Evolutionary conservation across 2,888 invertebrate species (phyloP).

Genomic region (Thecocarcelia acutangulata): DNA sequence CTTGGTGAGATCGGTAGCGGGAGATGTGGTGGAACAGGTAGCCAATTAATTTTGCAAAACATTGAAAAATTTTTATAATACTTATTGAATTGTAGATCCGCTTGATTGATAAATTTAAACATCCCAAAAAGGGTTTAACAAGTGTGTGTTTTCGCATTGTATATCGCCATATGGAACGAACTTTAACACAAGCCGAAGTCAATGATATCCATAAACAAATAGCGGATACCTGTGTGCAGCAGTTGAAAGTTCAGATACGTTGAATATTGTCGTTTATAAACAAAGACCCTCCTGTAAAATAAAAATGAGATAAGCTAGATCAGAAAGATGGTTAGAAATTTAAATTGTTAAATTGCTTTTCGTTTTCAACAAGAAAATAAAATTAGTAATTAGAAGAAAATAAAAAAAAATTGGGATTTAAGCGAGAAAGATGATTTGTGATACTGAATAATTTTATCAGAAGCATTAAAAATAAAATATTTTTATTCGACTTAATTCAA

Average conservation of each 20-base stretch:
- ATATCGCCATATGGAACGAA: constrained; percentile 95
- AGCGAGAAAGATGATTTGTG: too few species aligned
- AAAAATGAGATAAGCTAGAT: too few species aligned
- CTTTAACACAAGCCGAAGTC: constrained; percentile 93
- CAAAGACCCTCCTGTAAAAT: too few species aligned
- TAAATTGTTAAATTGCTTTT: constrained; percentile 6
- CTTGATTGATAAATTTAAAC: constrained; percentile 91
- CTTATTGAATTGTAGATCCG: constrained; percentile 83
- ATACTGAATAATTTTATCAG: too few species aligned
- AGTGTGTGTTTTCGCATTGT: constrained; percentile 96
- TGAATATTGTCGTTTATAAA: constrained; percentile 70
- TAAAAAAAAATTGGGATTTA: too few species aligned
- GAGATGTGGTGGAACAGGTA: constrained; percentile 96
- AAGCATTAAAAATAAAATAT: too few species aligned
- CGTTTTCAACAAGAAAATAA: constrained; percentile 37
- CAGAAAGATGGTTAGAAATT: too few species aligned
- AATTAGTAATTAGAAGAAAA: too few species aligned
- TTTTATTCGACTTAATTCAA: too few species aligned
- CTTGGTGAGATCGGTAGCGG: constrained; percentile 92
- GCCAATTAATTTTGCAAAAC: background rate
- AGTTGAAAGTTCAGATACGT: constrained; percentile 80
- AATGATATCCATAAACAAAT: constrained; percentile 91
- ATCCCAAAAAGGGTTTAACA: constrained; percentile 90
- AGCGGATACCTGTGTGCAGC: constrained; percentile 82
- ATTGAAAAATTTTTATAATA: background rate